These are phyloP conservation scores for Antedon bifida DNA, from an alignment of 35 echinoderm and acorn worm species.

Conservation along the genomic window DNA sequence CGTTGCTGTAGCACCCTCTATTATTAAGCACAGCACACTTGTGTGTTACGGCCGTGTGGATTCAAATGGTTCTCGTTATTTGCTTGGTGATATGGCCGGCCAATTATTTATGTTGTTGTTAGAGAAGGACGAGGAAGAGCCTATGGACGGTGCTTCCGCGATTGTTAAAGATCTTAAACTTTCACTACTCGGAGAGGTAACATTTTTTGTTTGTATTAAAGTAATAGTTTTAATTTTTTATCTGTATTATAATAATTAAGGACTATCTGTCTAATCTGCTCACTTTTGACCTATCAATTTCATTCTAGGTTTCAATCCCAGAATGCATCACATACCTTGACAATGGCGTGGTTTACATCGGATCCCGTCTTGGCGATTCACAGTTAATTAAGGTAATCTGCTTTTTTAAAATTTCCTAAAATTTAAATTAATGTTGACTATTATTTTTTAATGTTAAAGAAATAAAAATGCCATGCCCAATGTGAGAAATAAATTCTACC, in stretches of 20 bases:
- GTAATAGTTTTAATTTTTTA: too few relatives aligned
- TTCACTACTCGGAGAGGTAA: conserved; percentile 84
- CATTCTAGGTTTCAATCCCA: conserved; percentile 61
- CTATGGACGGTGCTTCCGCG: conserved; percentile 48
- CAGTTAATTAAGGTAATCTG: conserved; percentile 94
- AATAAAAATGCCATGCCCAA: too few relatives aligned
- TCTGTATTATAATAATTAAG: too few relatives aligned
- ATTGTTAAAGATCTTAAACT: conserved; percentile 89
- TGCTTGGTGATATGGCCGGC: conserved; percentile 80
- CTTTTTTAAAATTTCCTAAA: too few relatives aligned
- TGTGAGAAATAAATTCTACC: too few relatives aligned
- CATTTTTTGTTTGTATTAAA: too few relatives aligned
- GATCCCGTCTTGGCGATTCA: conserved; percentile 84
- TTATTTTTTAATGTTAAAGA: too few relatives aligned
- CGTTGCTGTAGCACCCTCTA: conserved; percentile 76
- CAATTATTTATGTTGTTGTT: conserved; percentile 68
- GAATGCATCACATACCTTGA: conserved; percentile 94
- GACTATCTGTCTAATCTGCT: too few relatives aligned
- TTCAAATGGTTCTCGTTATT: conserved; percentile 76
- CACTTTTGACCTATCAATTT: too few relatives aligned
- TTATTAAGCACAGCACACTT: conserved; percentile 84
- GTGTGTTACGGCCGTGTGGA: conserved; percentile 83
- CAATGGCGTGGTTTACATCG: conserved; percentile 87
- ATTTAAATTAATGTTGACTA: too few relatives aligned
- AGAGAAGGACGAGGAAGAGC: conserved; percentile 95